A percentile compares a stretch with the other conserved stretches of the same genome.
Conservation (phyloP, 1,140 invertebrate genomes). For the Drosophila eugracilis region DNA sequence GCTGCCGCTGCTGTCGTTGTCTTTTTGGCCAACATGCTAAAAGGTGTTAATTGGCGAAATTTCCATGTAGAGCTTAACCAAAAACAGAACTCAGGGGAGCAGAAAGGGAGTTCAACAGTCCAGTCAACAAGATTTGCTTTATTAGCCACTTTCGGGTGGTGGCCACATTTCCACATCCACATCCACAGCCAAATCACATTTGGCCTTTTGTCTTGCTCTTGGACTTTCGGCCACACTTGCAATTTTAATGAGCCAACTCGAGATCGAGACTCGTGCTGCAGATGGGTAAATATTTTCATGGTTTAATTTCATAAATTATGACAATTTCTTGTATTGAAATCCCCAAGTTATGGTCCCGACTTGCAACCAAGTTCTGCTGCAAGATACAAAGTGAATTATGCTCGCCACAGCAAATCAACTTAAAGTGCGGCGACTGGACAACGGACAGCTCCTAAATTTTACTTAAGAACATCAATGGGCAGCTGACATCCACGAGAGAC, state of each 20-base stretch:
- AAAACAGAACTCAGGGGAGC: conserved; percentile 50
- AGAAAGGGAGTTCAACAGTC: conserved; percentile 39
- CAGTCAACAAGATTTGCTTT: conserved; percentile 84
- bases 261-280: conserved; percentile 18
- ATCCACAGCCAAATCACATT: neutral
- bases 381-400: conserved; percentile 76
- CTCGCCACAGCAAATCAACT: conserved; percentile 82
- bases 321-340: conserved; percentile 78
- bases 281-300: conserved; percentile 80
- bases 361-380: neutral
- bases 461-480: conserved; percentile 82
- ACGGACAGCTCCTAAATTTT: conserved; percentile 83
- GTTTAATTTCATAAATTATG: conserved; percentile 83
- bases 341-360: conserved; percentile 78
- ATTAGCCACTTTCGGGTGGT: conserved; percentile 84
- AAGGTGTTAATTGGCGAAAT: conserved; percentile 85
- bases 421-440: conserved; percentile 75
- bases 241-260: conserved; percentile 61
- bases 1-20: conserved; percentile 63
- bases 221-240: conserved; percentile 12
- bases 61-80: conserved; percentile 80
- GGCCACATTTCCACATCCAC: conserved; percentile 58
- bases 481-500: conserved; percentile 49
- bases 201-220: conserved; percentile 35
- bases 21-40: conserved; percentile 83